These are phyloP conservation scores for Petromus typicus DNA, from an alignment of 2,113 vertebrate genomes.

Conservation along the genomic window DNA sequence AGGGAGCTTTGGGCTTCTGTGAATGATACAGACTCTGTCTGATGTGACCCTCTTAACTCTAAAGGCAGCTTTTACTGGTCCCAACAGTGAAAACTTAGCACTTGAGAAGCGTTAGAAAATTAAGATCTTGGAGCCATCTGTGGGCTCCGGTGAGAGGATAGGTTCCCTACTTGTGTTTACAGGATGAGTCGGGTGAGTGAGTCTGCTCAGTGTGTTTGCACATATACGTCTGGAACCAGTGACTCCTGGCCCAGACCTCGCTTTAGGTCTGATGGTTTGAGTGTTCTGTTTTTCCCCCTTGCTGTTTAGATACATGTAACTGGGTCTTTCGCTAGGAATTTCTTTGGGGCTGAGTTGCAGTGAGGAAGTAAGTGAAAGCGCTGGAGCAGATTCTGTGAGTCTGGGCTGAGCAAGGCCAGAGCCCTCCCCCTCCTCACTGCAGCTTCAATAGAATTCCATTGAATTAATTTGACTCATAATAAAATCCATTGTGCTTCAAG, in stretches of 20 bases:
- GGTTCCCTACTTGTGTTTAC: not conserved
- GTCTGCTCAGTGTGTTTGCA: not conserved
- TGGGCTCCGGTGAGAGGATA: not conserved
- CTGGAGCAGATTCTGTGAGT: slow-evolving; percentile 60
- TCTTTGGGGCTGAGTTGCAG: slow-evolving; percentile 35
- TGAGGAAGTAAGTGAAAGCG: slow-evolving; percentile 61
- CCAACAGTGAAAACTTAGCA: not conserved
- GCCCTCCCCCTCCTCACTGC: slow-evolving; percentile 13
- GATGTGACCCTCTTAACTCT: not conserved
- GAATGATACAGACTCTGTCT: not conserved
- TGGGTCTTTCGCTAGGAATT: slow-evolving; percentile 55
- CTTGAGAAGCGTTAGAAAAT: slow-evolving; percentile 35
- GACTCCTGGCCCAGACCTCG: not conserved
- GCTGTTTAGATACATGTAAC: slow-evolving; percentile 23
- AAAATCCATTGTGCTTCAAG: slow-evolving; percentile 72
- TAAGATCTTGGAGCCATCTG: not conserved
- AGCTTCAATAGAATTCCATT: slow-evolving; percentile 76
- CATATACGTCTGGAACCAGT: not conserved
- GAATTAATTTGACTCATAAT: slow-evolving; percentile 77
- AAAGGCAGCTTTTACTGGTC: slow-evolving; percentile 12
- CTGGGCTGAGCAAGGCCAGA: slow-evolving; percentile 33
- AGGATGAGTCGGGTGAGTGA: not conserved
- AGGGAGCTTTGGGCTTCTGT: not conserved
- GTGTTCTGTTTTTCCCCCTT: slow-evolving; percentile 16
- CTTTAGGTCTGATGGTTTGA: not conserved